phyloP scores from a whole-genome alignment of 2,888 invertebrate species.

The Tromatobia lineatoria region DNA sequence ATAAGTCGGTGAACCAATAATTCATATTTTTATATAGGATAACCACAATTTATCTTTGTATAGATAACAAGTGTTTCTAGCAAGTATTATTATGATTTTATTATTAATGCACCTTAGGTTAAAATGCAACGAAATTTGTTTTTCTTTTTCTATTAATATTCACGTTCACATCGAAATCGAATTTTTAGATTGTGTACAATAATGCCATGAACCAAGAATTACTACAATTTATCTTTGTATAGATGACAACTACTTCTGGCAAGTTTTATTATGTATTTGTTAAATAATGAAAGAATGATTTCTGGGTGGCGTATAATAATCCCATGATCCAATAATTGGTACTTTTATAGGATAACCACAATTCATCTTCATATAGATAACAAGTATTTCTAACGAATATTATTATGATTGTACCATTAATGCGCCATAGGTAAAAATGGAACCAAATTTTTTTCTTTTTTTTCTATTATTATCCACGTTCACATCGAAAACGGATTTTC shows the following conservation, averaged over 20 bases:
- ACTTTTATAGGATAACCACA: too few relatives aligned
- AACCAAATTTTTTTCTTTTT: constrained; percentile 27
- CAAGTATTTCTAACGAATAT: neutral
- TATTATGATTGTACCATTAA: neutral
- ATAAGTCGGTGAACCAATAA: too few relatives aligned
- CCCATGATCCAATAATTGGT: too few relatives aligned
- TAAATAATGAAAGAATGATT: too few relatives aligned
- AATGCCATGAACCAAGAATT: too few relatives aligned
- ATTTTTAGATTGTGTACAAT: constrained; percentile 46
- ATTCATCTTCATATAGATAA: too few relatives aligned
- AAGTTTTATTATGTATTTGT: too few relatives aligned
- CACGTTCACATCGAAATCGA: constrained; percentile 59
- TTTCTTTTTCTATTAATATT: constrained; percentile 65
- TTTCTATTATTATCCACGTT: constrained; percentile 68
- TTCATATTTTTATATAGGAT: too few relatives aligned
- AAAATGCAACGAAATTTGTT: constrained; percentile 52
- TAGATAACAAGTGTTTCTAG: neutral
- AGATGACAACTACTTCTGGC: too few relatives aligned
- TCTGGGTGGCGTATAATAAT: constrained; percentile 23
- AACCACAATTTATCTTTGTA: too few relatives aligned
- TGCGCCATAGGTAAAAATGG: constrained; percentile 44
- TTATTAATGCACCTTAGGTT: constrained; percentile 18
- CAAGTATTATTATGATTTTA: neutral
- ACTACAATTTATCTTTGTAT: too few relatives aligned
- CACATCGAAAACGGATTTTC: constrained; percentile 57